Conservation (phyloP, 2,888 invertebrate genomes). For the Macrophya alboannulata region DNA sequence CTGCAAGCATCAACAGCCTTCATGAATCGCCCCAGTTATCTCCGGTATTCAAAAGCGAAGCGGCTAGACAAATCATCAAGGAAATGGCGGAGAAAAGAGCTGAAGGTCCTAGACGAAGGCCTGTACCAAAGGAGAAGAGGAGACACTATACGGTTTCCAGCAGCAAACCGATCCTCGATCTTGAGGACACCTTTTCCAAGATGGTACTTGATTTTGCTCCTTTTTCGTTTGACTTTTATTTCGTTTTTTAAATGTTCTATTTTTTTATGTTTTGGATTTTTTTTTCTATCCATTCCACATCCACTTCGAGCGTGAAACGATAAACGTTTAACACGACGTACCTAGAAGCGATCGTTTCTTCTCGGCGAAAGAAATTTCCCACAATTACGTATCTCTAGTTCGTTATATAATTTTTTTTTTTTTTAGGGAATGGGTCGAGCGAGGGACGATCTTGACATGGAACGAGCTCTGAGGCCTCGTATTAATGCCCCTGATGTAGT, state of each 20-base stretch:
- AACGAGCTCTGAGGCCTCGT: constrained; percentile 88
- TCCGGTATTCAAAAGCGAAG: constrained; percentile 93
- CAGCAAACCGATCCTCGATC: constrained; percentile 75
- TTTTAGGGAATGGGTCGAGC: constrained; percentile 82
- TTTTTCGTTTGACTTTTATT: constrained; percentile 63
- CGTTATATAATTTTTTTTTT: constrained; percentile 52
- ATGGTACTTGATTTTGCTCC: constrained; percentile 70
- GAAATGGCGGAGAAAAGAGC: constrained; percentile 85
- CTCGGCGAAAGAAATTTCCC: neutral
- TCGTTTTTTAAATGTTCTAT: constrained; percentile 64
- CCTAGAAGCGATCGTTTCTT: neutral
- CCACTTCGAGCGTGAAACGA: neutral
- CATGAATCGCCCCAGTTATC: constrained; percentile 84
- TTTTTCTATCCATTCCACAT: constrained; percentile 47
- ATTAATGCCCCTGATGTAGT: constrained; percentile 94
- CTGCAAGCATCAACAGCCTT: constrained; percentile 69
- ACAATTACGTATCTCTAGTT: neutral
- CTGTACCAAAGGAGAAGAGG: constrained; percentile 91
- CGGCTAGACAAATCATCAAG: constrained; percentile 92
- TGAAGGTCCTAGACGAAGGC: constrained; percentile 82
- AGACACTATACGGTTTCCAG: constrained; percentile 91
- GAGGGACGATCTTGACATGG: constrained; percentile 93
- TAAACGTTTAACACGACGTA: neutral
- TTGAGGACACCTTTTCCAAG: constrained; percentile 76
- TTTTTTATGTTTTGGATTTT: constrained; percentile 63